These are phyloP conservation scores for Champsocephalus esox DNA, from an alignment of 2,797 vertebrate genomes.

Conservation along the genomic window DNA sequence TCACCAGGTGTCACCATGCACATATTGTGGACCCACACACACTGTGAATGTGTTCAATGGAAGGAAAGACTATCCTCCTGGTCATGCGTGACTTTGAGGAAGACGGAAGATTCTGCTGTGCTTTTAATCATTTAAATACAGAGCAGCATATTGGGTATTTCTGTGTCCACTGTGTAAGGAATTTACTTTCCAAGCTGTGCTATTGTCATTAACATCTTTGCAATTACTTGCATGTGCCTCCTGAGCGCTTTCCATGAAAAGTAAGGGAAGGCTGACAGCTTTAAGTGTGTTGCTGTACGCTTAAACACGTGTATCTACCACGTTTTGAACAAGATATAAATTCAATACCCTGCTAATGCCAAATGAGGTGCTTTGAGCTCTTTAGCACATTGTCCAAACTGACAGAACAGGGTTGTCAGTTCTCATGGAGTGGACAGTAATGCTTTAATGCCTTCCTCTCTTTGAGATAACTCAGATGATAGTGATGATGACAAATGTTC, in stretches of 20 bases:
- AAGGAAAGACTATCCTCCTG: neutral
- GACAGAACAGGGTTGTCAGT: neutral
- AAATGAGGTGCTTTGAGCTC: constrained; percentile 5
- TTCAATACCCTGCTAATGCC: neutral
- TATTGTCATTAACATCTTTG: constrained; percentile 21
- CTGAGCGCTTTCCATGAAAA: constrained; percentile 23
- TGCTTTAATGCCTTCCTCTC: neutral
- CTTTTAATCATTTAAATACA: neutral
- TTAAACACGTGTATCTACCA: neutral
- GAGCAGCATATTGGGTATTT: neutral
- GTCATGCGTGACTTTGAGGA: neutral
- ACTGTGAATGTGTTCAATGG: neutral
- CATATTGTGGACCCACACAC: neutral
- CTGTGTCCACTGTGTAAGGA: constrained; percentile 23
- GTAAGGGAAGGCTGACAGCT: constrained; percentile 2
- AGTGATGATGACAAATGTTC: neutral
- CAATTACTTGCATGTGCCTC: constrained; percentile 30
- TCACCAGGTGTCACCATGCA: constrained; percentile 55
- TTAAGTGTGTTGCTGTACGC: neutral
- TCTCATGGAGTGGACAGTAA: constrained; percentile 2
- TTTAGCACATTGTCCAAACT: constrained; percentile 1
- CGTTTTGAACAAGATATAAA: neutral
- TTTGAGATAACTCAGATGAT: neutral
- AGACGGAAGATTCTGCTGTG: constrained; percentile 12
- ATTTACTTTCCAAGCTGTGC: constrained; percentile 1